Base-by-base conservation (phyloP, 2,888 invertebrate species). In the Galerucella calmariensis region DNA sequence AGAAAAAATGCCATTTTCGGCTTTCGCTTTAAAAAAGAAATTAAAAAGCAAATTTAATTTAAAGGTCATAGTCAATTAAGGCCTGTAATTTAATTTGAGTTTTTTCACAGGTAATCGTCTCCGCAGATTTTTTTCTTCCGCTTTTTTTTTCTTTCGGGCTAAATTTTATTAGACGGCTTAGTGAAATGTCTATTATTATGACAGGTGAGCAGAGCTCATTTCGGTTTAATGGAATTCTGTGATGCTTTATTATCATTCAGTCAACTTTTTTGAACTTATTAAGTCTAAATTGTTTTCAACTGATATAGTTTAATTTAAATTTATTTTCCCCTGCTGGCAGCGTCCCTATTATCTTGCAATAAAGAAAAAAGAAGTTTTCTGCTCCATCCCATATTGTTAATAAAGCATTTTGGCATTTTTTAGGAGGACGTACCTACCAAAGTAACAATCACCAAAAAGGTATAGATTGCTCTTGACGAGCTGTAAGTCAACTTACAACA, bases 1-100 rank as follows among this genome's bases (percentile, higher is more conserved):
- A 66, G 66, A 72, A 67, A 67, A 35, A 70, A 68, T 71, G 35
- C 74, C 67, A 74, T 74, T 74, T 74, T 74, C 63, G 71, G 63
- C 63, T 67, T 65, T 59, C 66, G 51, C 66, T 48, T 56, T 14
- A 51, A 72, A 72, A 66, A 70, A 59, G 67, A 75, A 75, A 75
- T 73, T 75, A 73, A 75, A 75, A 75, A 69, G 75, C 73, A 70
- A 75, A 73, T 75, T 75, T 75, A 75, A 75, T 75, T 75, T 73
- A 70, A 66, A 70, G 73, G 67, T 65, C 69, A 46, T 61, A 75
- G 73, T 75, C 73, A 75, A 75, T 75, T 75, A 75, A 73, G 56
- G 67, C 63, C 73, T 69, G 72, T 75, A 70, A 75, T 75, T 75
- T 72, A 75, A 75, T 75, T 75, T 75, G 67, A 75, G 63, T 67